Conservation (phyloP, 1,140 invertebrate genomes). For the Tachypleus tridentatus region DNA sequence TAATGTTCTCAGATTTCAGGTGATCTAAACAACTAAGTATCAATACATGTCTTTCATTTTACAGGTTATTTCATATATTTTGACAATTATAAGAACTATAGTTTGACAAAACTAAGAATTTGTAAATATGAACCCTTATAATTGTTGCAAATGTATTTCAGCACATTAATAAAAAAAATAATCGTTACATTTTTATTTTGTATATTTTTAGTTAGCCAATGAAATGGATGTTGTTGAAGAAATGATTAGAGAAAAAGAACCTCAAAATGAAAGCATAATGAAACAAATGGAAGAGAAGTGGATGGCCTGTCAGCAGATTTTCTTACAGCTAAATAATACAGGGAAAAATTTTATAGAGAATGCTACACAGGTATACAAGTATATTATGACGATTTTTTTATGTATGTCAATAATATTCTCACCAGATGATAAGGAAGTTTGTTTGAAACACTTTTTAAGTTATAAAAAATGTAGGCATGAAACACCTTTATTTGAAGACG, state of each 20-base stretch:
- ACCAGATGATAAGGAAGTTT: neutral
- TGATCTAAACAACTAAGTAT: too few relatives aligned
- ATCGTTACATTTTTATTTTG: neutral
- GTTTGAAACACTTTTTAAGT: neutral
- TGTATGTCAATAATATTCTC: neutral
- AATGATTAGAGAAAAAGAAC: constrained; percentile 42
- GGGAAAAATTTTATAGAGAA: constrained; percentile 56
- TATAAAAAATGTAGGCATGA: neutral
- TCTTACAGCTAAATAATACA: constrained; percentile 43
- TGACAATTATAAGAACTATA: too few relatives aligned
- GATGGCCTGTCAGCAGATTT: constrained; percentile 45
- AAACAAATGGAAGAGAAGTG: constrained; percentile 46
- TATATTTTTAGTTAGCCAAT: constrained; percentile 39
- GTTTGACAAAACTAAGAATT: too few relatives aligned
- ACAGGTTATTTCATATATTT: too few relatives aligned
- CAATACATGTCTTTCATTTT: too few relatives aligned
- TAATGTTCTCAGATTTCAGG: too few relatives aligned
- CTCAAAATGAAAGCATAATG: constrained; percentile 25
- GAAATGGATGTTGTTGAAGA: constrained; percentile 53
- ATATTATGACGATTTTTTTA: constrained; percentile 1
- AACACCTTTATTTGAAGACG: too few relatives aligned
- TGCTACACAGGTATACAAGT: constrained; percentile 43
- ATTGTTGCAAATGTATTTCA: too few relatives aligned
- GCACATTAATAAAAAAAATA: too few relatives aligned
- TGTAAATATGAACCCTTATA: too few relatives aligned